phyloP scores from a whole-genome alignment of 2,888 invertebrate species.

The Andrena marginata region DNA sequence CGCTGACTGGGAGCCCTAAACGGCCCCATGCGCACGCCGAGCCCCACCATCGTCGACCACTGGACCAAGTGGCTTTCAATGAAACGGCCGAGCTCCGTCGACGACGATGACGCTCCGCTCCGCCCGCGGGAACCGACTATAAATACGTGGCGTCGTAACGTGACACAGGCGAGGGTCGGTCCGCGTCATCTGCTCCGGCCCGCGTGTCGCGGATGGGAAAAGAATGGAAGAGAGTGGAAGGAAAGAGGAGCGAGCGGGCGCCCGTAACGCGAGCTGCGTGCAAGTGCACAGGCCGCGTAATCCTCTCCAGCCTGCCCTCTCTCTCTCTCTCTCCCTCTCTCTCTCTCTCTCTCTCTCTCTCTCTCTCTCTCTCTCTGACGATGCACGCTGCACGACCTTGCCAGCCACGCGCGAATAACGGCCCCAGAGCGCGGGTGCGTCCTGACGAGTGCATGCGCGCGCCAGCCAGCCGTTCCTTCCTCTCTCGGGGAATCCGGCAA shows the following conservation, averaged over 20 bases:
- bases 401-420: conserved; percentile 70
- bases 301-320: conserved; percentile 56
- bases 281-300: conserved; percentile 52
- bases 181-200: conserved; percentile 47
- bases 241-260: conserved; percentile 36
- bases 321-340: conserved; percentile 10
- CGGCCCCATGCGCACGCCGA: too few species aligned
- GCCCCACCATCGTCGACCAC: conserved; percentile 4
- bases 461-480: conserved; percentile 37
- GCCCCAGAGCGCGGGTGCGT: conserved; percentile 53
- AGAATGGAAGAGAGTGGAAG: conserved; percentile 10
- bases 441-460: conserved; percentile 22
- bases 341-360: conserved; percentile 5
- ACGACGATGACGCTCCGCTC: conserved; percentile 25
- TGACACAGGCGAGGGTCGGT: conserved; percentile 48
- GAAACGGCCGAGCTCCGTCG: conserved; percentile 30
- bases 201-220: not conserved
- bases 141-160: conserved; percentile 47
- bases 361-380: conserved; percentile 57
- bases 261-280: conserved; percentile 49
- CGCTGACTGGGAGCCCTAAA: too few species aligned
- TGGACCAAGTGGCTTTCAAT: conserved; percentile 32
- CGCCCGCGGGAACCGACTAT: conserved; percentile 36
- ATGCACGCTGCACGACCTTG: conserved; percentile 79
- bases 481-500: conserved; percentile 57